Evolutionary conservation across 1,140 invertebrate species (phyloP).

Genomic region (Calliopsis andreniformis): DNA sequence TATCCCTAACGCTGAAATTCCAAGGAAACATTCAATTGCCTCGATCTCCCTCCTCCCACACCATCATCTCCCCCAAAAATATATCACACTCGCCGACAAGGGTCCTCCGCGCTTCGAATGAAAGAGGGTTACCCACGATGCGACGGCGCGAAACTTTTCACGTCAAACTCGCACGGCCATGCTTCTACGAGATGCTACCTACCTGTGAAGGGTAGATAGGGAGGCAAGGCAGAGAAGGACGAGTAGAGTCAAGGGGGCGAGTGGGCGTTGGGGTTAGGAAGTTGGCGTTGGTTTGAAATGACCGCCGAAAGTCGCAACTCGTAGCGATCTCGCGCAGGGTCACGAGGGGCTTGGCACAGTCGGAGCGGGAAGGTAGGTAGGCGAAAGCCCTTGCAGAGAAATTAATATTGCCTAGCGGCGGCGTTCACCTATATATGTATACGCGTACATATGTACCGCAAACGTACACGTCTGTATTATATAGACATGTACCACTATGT

Average conservation of each 20-base stretch:
- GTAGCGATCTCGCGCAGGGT: conserved; percentile 53
- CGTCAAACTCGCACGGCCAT: neutral
- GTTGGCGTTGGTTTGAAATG: conserved; percentile 57
- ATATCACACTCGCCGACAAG: neutral
- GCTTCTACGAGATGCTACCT: conserved; percentile 25
- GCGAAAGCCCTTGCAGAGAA: conserved; percentile 72
- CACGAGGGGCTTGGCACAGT: conserved; percentile 50
- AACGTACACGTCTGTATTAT: conserved; percentile 15
- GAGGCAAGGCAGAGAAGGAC: conserved; percentile 8
- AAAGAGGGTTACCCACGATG: neutral
- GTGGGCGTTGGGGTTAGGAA: neutral
- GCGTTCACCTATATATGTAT: conserved; percentile 52
- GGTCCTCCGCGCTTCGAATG: too few species aligned
- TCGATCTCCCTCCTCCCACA: neutral
- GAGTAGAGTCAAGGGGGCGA: neutral
- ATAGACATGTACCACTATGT: conserved; percentile 26
- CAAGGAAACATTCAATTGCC: neutral
- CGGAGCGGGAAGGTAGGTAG: conserved; percentile 60
- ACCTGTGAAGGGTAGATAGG: conserved; percentile 24
- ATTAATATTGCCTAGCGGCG: conserved; percentile 78
- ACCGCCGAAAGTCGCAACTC: conserved; percentile 68
- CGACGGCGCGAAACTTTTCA: conserved; percentile 33
- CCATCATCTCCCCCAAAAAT: neutral
- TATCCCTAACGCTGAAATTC: neutral
- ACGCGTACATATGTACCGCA: neutral